Evolutionary conservation across 2,888 invertebrate genomes (phyloP), one percentile per base, ranked within the genome.

Genomic region (Acrobasis consociella): DNA sequence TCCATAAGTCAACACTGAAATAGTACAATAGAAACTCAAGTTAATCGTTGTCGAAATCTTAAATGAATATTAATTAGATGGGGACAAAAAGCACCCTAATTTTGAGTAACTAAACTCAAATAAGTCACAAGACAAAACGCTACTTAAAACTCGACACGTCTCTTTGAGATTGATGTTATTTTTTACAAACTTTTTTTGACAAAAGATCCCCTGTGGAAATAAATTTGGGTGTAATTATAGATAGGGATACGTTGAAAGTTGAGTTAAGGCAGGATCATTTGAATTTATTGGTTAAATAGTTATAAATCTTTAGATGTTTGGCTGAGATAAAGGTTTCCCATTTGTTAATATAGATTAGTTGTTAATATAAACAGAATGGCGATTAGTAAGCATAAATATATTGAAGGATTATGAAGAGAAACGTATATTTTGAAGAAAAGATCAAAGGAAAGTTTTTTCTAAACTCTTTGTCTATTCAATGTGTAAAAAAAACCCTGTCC

Each of bases 191-290:
- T 74, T 74, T 73, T 67, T 70, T 52, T 78, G 78, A 81, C 78
- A 81, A 77, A 78, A 78, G 77, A 76, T 64, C 65, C 67, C 68
- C 72, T 72, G 69, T 63, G 64, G 56, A 79, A 81, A 91, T 91
- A 91, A 88, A 90, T 91, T 85, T 79, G 64, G 71, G 72, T 73
- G 80, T 89, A 91, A 91, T 91, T 89, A 90, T 85, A 84, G 83
- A 79, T 77, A 74, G 74, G 77, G 81, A 83, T 79, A 80, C 86
- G 91, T 91, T 89, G 90, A 87, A 87, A 87, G 84, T 86, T 85
- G 85, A 82, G 82, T 81, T 80, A 81, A 79, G 75, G 76, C 74
- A 73, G 72, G 72, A 73, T 77, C 69, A 72, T 76, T 70, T 77
- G 77, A 81, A 89, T 89, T 89, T 89, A 89, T 85, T 81, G 77